Conservation (phyloP, 2,888 invertebrate genomes). For the Hyposoter didymator region DNA sequence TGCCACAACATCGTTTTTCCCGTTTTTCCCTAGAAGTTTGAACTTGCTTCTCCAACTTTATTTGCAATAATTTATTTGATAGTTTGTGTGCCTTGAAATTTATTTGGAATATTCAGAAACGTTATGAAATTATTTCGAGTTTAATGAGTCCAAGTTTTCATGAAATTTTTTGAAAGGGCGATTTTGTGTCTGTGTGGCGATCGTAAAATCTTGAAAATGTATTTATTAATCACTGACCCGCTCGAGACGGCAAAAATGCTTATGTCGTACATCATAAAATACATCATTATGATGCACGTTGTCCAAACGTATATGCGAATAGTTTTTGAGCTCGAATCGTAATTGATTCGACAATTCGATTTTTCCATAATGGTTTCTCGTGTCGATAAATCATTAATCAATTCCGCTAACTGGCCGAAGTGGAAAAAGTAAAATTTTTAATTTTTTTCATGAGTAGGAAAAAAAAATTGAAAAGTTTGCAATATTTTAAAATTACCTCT, state of each 20-base stretch:
- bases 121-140: too few relatives aligned
- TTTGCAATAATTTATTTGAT: too few relatives aligned
- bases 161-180: not conserved
- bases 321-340: slow-evolving; percentile 39
- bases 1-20: too few relatives aligned
- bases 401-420: slow-evolving; percentile 43
- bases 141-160: too few relatives aligned
- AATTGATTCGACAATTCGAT: slow-evolving; percentile 52
- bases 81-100: too few relatives aligned
- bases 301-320: slow-evolving; percentile 55
- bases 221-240: slow-evolving; percentile 32
- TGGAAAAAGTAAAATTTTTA: not conserved
- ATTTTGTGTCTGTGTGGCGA: not conserved
- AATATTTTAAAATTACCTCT: slow-evolving; percentile 29
- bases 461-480: not conserved
- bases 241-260: not conserved
- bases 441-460: not conserved
- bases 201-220: not conserved
- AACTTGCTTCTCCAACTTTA: too few relatives aligned
- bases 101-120: too few relatives aligned
- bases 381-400: slow-evolving; percentile 42
- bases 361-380: slow-evolving; percentile 54
- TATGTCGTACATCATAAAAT: slow-evolving; percentile 30
- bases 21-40: too few relatives aligned
- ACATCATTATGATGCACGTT: not conserved